Evolutionary conservation across 2,888 invertebrate genomes (phyloP).

Genomic region (Temnothorax ravouxi): DNA sequence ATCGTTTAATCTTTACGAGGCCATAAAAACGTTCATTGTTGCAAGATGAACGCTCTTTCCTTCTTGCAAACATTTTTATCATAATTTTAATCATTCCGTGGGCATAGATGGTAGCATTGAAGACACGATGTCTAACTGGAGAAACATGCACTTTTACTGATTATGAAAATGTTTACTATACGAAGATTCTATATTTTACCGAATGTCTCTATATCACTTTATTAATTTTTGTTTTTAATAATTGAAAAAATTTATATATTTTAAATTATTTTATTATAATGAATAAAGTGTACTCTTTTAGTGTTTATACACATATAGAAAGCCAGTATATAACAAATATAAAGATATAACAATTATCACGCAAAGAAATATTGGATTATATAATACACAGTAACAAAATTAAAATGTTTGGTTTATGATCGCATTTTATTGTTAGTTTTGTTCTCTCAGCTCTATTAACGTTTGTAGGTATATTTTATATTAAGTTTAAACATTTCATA

Average conservation of each 20-base stretch:
- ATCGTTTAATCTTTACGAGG: conserved; percentile 74
- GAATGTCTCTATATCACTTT: neutral
- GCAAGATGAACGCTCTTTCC: conserved; percentile 52
- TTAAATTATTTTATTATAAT: neutral
- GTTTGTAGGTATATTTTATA: neutral
- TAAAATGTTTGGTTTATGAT: neutral
- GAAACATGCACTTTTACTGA: neutral
- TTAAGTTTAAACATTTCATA: neutral
- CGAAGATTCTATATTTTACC: neutral
- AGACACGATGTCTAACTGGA: neutral
- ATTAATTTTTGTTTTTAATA: neutral
- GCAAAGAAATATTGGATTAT: neutral
- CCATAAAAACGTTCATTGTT: conserved; percentile 76
- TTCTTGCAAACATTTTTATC: conserved; percentile 21
- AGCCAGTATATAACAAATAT: neutral
- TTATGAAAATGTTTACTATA: neutral
- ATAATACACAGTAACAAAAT: neutral
- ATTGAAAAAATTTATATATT: neutral
- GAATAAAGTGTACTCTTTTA: neutral
- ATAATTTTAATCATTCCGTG: conserved; percentile 32
- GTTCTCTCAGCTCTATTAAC: neutral
- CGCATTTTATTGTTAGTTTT: neutral
- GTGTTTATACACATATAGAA: neutral
- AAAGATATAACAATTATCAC: neutral
- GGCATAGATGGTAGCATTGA: neutral